Base-by-base conservation (phyloP, 2,797 vertebrate genomes). In the Acanthurus tractus region DNA sequence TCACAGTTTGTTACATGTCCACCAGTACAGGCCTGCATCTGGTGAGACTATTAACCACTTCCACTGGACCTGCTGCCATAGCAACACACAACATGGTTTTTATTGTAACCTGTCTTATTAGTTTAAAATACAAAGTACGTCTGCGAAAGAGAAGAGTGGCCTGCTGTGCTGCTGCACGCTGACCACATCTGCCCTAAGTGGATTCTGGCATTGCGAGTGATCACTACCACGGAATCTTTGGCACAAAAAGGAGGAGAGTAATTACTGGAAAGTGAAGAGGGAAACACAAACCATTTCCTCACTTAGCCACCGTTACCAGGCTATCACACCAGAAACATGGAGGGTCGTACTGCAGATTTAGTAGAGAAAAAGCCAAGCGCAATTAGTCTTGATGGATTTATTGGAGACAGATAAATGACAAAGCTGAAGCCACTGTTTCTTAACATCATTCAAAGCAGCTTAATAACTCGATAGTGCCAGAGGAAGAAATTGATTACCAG, bases 41-140 rank as follows among this genome's bases (percentile, higher is more conserved):
- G 34, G 22, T 23, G 48, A 66, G 29, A 44, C 54, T 36, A 14
- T 34, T 58, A 34, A 55, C 29, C 29, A 34, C 29, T 34, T 63
- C 55, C 57, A 68, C 38, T 44, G 11, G 62, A 52, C 44, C 4
- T 45, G 64, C 64, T 53, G 57, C 73, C 44, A 58, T 46, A 59
- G 55, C 42, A 70, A 70, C 61, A 56, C 61, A 53, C 49, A 54
- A 53, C 42, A 61, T 20, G 42, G 10, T 11, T 57, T 65, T 65
- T 7, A 40, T 20, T 36, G 59, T 36, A 53, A 59, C 61, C 13
- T 50, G 64, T 63, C 2, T 34, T 29, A 40, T 52, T 52, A 56
- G 52, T 70, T 76, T 57, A 70, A 67, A 68, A 46, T 20, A 59
- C 38, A 29, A 22, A 45, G 40, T 46, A 20, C 42, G 53, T 66